Conservation (phyloP, 2,113 vertebrate genomes). For the Entelurus aequoreus region DNA sequence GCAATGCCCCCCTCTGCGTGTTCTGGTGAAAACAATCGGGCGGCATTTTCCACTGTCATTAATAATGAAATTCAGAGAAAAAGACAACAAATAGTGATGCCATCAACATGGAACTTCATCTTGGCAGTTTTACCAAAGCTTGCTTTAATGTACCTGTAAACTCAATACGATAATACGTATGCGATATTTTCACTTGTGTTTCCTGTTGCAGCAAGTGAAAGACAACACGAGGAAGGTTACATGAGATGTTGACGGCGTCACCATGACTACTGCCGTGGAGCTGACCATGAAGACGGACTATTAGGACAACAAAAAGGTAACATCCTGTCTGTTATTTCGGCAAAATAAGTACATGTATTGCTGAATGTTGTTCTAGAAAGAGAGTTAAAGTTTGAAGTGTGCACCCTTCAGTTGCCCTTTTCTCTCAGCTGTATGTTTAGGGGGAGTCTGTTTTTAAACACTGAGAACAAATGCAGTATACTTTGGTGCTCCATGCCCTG, state of each 20-base stretch:
- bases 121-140: constrained; percentile 10
- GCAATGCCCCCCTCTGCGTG: constrained; percentile 48
- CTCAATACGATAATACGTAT: neutral
- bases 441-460: constrained; percentile 44
- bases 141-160: neutral
- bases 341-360: constrained; percentile 9
- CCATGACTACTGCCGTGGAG: constrained; percentile 47
- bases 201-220: constrained; percentile 36
- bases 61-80: constrained; percentile 70
- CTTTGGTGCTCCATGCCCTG: constrained; percentile 32
- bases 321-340: constrained; percentile 20
- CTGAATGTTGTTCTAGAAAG: neutral
- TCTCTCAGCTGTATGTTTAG: constrained; percentile 22
- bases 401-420: constrained; percentile 19
- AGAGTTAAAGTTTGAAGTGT: neutral
- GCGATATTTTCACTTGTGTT: constrained; percentile 16
- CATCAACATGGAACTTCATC: constrained; percentile 63
- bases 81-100: constrained; percentile 59
- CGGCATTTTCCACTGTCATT: constrained; percentile 59
- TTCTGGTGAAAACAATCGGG: constrained; percentile 57
- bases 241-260: constrained; percentile 34
- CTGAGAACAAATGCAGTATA: constrained; percentile 50
- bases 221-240: constrained; percentile 54
- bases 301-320: constrained; percentile 51
- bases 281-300: constrained; percentile 22